Percentiles rank a stretch among this genome's conserved stretches.
phyloP scores from a whole-genome alignment of 2,113 vertebrate species.

The Python bivittatus region DNA sequence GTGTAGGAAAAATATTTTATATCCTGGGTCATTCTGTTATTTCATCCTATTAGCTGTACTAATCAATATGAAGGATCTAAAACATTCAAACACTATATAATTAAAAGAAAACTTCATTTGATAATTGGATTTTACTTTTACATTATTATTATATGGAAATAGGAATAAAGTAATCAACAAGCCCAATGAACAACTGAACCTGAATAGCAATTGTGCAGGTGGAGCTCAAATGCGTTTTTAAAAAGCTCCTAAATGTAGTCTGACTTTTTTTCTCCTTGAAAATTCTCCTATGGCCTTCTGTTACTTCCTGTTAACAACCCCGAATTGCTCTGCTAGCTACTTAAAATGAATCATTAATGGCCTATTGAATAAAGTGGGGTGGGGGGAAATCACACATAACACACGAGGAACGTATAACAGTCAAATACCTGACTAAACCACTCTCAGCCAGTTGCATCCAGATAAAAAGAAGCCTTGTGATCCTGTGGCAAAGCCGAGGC shows the following conservation, averaged over 20 bases:
- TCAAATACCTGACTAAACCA: conserved; percentile 46
- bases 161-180: conserved; percentile 2
- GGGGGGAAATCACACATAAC: conserved; percentile 2
- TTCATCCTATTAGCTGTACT: neutral
- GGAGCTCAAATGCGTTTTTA: conserved; percentile 23
- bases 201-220: conserved; percentile 21
- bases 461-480: conserved; percentile 43
- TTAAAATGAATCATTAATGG: conserved; percentile 47
- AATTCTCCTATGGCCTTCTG: conserved; percentile 18
- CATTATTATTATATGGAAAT: neutral
- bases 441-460: conserved; percentile 41
- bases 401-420: conserved; percentile 40
- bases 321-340: conserved; percentile 33
- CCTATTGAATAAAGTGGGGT: neutral
- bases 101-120: conserved; percentile 1
- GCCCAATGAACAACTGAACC: conserved; percentile 2
- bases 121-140: conserved; percentile 3
- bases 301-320: conserved; percentile 45
- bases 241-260: conserved; percentile 3
- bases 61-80: neutral
- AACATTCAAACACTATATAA: neutral
- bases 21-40: neutral
- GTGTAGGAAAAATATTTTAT: neutral
- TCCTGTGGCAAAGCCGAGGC: conserved; percentile 36
- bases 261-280: conserved; percentile 17